These are phyloP conservation scores for Nomada fucata DNA, from an alignment of 2,888 invertebrate genomes.

Conservation along the genomic window DNA sequence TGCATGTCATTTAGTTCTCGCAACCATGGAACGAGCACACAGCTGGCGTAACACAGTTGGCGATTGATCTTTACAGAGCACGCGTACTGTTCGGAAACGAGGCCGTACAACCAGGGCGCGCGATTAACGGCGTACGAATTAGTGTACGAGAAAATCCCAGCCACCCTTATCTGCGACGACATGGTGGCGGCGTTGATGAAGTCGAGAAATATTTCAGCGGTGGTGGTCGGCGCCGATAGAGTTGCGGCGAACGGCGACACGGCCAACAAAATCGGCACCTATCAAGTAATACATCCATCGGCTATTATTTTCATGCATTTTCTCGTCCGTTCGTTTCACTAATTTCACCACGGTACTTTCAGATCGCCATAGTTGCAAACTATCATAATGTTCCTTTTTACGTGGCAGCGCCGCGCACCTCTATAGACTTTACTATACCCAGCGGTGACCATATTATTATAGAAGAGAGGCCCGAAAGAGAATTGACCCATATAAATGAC, in stretches of 20 bases:
- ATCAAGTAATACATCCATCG: conserved; percentile 86
- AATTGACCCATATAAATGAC: conserved; percentile 96
- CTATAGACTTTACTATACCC: conserved; percentile 92
- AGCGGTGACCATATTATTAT: conserved; percentile 95
- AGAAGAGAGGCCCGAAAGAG: conserved; percentile 95
- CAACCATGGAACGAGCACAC: background rate
- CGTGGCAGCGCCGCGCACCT: conserved; percentile 96
- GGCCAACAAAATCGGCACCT: conserved; percentile 99
- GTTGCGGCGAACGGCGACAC: conserved; percentile 98
- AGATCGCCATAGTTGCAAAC: conserved; percentile 95
- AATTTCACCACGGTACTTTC: conserved; percentile 50
- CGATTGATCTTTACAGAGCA: conserved; percentile 87
- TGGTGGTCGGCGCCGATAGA: conserved; percentile 99
- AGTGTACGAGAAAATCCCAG: conserved; percentile 95
- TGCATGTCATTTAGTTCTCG: conserved; percentile 38
- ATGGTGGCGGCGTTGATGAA: conserved; percentile 97
- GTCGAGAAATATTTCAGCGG: conserved; percentile 92
- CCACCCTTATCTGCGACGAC: conserved; percentile 96
- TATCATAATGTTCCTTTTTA: conserved; percentile 97
- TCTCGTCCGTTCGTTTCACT: background rate
- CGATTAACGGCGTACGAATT: conserved; percentile 98
- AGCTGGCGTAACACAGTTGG: conserved; percentile 3
- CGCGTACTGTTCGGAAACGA: conserved; percentile 98
- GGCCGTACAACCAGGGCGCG: conserved; percentile 99
- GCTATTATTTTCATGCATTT: no score